Percentiles rank a stretch among this genome's conserved stretches.
phyloP scores from a whole-genome alignment of 2,113 vertebrate genomes.

The Sylvia atricapilla region DNA sequence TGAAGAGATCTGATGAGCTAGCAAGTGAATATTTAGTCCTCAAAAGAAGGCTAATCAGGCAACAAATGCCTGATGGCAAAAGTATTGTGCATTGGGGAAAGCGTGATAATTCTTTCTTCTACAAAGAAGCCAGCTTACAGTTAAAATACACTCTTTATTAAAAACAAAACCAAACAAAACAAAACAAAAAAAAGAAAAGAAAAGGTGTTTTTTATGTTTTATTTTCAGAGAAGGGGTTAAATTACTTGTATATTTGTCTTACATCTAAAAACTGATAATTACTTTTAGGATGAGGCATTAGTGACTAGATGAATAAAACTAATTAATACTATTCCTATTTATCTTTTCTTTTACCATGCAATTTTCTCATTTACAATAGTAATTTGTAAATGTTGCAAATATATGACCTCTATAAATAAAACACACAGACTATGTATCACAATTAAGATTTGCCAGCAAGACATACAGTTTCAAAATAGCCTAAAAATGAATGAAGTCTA shows the following conservation, averaged over 20 bases:
- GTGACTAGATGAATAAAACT: background rate
- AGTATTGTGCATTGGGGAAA: background rate
- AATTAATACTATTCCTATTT: background rate
- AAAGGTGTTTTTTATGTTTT: background rate
- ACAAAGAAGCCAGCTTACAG: background rate
- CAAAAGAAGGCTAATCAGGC: background rate
- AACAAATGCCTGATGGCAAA: background rate
- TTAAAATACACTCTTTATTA: background rate
- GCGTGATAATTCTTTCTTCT: background rate
- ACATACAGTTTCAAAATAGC: background rate
- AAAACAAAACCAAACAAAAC: background rate
- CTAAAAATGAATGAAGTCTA: background rate
- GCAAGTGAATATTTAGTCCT: background rate
- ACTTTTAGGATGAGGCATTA: background rate
- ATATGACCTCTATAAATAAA: background rate
- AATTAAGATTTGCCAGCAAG: background rate
- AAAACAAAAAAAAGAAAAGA: background rate
- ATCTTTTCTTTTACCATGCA: background rate
- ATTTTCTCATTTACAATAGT: background rate
- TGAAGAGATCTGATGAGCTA: background rate
- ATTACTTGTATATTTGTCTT: background rate
- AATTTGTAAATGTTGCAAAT: background rate
- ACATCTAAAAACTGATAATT: background rate
- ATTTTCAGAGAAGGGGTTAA: background rate
- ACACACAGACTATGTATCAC: background rate